Evolutionary conservation across 1,140 invertebrate species (phyloP), one percentile per base, ranked within the genome.

Genomic region (Drosophila miranda): DNA sequence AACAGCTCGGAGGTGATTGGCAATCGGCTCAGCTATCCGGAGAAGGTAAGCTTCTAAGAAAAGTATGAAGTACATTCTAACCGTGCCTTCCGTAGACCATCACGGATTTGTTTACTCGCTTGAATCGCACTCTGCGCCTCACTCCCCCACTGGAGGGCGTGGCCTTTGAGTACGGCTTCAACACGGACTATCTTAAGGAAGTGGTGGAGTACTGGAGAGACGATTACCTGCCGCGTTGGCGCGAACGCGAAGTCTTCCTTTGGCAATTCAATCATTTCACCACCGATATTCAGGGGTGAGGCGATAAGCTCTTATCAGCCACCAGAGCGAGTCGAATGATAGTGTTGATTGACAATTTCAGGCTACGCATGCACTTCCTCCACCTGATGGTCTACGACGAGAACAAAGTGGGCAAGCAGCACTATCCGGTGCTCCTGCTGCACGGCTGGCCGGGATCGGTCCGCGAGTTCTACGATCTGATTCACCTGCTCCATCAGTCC

Each of bases 361-460:
- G 95, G 9, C 91, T 98, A 38, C 93, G 96, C 70, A 93, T 97
- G 61, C 96, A 97, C 89, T 96, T 94, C 72, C 91, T 96, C 26
- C 94, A 94, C 70, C 92, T 93, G 2, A 93, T 91, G 92, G 92
- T 96, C 3, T 86, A 95, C 7, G 82, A 89, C 13, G 74, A 87
- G 6, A 81, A 89, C 56, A 90, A 81, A 54, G 77, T 78, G 52
- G 87, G 72, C 34, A 90, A 89, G 70, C 19, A 86, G 21, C 83
- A 91, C 55, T 89, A 90, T 52, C 96, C 96, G 0, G 60, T 97
- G 19, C 71, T 98, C 1, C 21, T 98, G 2, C 75, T 96, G 0
- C 97, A 98, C 82, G 97, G 97, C 9, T 99, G 97, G 97, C 97
- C 97, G 8, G 96, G 97, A 38, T 97, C 96, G 1, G 92, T 98